These are phyloP conservation scores for Empis livida DNA, from an alignment of 2,888 invertebrate genomes.

Conservation along the genomic window DNA sequence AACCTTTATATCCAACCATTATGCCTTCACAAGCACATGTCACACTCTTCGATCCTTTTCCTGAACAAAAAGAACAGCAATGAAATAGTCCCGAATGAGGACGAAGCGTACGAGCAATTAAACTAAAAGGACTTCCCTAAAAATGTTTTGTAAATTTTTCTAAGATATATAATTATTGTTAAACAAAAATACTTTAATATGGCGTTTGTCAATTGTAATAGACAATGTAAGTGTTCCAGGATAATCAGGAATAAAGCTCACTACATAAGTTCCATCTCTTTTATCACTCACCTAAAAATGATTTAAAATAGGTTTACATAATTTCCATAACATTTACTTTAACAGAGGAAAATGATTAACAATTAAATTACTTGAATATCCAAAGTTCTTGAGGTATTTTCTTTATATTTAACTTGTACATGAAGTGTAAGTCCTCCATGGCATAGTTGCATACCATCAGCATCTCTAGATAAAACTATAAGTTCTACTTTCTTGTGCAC, in stretches of 20 bases:
- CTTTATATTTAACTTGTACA: slow-evolving; percentile 42
- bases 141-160: background rate
- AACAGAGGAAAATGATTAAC: too few species aligned
- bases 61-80: slow-evolving; percentile 72
- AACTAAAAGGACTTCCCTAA: slow-evolving; percentile 56
- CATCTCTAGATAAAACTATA: slow-evolving; percentile 47
- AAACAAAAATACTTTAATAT: slow-evolving; percentile 47
- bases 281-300: slow-evolving; percentile 40
- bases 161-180: background rate
- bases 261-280: slow-evolving; percentile 49
- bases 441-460: slow-evolving; percentile 47
- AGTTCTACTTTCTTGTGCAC: slow-evolving; percentile 50
- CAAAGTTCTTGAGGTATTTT: slow-evolving; percentile 37
- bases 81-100: slow-evolving; percentile 62
- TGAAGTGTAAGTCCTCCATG: slow-evolving; percentile 51
- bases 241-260: slow-evolving; percentile 48
- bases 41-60: slow-evolving; percentile 55
- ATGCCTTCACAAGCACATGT: slow-evolving; percentile 58
- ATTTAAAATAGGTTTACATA: slow-evolving; percentile 23
- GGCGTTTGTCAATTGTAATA: slow-evolving; percentile 48
- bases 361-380: slow-evolving; percentile 36
- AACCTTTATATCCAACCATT: slow-evolving; percentile 66
- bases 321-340: too few species aligned
- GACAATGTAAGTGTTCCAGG: slow-evolving; percentile 50
- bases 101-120: slow-evolving; percentile 47